phyloP scores from a whole-genome alignment of 2,113 vertebrate genomes.

The Equus przewalskii region DNA sequence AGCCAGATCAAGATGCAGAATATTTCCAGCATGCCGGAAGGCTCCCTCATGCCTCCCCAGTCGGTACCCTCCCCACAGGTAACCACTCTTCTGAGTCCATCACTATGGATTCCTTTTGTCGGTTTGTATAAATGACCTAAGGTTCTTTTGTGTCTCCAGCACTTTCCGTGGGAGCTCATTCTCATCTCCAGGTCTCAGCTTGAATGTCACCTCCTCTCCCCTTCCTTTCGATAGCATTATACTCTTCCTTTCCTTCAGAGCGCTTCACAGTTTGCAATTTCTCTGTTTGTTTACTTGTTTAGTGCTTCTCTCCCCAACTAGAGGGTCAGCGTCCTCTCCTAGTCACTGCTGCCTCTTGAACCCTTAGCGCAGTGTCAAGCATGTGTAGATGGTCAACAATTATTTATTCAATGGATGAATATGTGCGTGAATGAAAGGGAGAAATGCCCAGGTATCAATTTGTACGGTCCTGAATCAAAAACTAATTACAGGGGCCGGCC shows the following conservation, averaged over 20 bases:
- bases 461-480: not conserved
- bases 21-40: not conserved
- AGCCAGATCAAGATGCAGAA: not conserved
- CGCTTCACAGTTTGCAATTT: not conserved
- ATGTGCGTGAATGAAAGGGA: not conserved
- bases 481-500: not conserved
- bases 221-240: not conserved
- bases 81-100: not conserved
- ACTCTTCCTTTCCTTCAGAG: not conserved
- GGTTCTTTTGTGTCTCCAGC: not conserved
- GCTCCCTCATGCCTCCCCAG: not conserved
- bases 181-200: not conserved
- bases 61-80: accelerated
- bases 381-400: not conserved
- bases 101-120: too few relatives aligned
- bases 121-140: too few relatives aligned
- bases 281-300: not conserved
- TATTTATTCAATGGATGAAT: not conserved
- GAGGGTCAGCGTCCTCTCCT: not conserved
- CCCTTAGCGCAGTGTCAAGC: accelerated
- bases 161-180: not conserved
- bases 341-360: not conserved
- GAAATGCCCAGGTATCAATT: not conserved
- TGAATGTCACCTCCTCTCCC: not conserved
- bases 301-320: not conserved